Percentiles rank a stretch among this genome's conserved stretches.
These are phyloP conservation scores for Heliconius congener DNA, from an alignment of 1,140 invertebrate genomes.

Conservation along the genomic window DNA sequence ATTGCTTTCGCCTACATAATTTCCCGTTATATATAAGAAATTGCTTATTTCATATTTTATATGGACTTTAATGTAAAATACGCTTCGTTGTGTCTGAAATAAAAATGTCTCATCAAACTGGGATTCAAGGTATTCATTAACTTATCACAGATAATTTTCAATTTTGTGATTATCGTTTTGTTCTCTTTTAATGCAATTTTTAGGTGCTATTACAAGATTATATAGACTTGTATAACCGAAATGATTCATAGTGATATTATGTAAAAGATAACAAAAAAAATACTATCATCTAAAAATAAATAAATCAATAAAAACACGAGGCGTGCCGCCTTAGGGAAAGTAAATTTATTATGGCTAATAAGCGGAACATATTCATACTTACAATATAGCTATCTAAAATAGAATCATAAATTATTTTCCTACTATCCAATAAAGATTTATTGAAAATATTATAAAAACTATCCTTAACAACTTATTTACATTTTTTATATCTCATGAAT, in stretches of 20 bases:
- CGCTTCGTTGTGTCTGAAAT: not conserved
- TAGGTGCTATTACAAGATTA: not conserved
- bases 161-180: not conserved
- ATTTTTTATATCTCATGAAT: no score
- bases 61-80: not conserved
- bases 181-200: not conserved
- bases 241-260: slow-evolving; percentile 1
- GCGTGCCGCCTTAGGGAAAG: slow-evolving; percentile 16
- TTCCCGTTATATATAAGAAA: slow-evolving; percentile 23
- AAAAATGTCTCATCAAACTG: slow-evolving; percentile 77
- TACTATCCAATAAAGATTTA: not conserved
- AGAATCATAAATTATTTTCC: not conserved
- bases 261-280: not conserved
- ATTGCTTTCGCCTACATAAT: slow-evolving; percentile 20
- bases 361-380: not conserved
- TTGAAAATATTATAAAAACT: not conserved
- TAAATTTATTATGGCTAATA: slow-evolving; percentile 7
- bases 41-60: slow-evolving; percentile 5
- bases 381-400: slow-evolving; percentile 2
- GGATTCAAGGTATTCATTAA: slow-evolving; percentile 66
- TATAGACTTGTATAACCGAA: not conserved
- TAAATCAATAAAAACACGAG: slow-evolving; percentile 20
- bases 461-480: not conserved
- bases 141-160: not conserved
- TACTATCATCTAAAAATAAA: slow-evolving; percentile 19